These are phyloP conservation scores for Drosophila melanocephala DNA, from an alignment of 2,888 invertebrate species.

Conservation along the genomic window DNA sequence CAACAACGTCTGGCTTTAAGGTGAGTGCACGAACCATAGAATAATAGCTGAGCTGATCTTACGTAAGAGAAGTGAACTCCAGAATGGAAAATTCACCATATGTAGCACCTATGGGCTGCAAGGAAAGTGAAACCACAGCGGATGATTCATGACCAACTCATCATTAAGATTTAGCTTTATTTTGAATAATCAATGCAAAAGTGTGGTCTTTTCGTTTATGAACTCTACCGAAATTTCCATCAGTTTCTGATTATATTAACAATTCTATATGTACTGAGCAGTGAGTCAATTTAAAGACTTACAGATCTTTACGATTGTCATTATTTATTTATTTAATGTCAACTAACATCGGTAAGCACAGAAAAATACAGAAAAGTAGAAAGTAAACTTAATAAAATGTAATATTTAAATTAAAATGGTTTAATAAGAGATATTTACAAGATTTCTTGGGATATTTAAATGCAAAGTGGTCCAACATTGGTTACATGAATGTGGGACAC, in stretches of 20 bases:
- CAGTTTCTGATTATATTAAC: neutral
- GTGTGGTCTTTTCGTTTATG: neutral
- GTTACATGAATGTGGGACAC: no score
- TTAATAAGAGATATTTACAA: neutral
- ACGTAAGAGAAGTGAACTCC: neutral
- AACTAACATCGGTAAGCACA: neutral
- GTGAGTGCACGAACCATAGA: slow-evolving; percentile 48
- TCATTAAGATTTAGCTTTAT: neutral
- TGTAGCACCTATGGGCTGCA: neutral
- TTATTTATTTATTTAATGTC: neutral
- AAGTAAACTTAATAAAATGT: neutral
- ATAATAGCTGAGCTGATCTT: neutral
- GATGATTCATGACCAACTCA: neutral
- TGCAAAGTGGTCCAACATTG: no score
- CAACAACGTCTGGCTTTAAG: slow-evolving; percentile 57
- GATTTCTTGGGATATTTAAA: no score
- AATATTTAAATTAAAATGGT: neutral
- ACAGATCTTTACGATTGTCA: neutral
- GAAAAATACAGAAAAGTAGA: neutral
- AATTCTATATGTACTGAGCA: neutral
- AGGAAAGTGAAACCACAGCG: neutral
- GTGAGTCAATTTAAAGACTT: neutral
- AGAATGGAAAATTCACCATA: neutral
- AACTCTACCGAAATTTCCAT: neutral
- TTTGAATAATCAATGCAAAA: neutral